These are phyloP conservation scores for Macrotis lagotis DNA, from an alignment of 2,113 vertebrate species.

Conservation along the genomic window DNA sequence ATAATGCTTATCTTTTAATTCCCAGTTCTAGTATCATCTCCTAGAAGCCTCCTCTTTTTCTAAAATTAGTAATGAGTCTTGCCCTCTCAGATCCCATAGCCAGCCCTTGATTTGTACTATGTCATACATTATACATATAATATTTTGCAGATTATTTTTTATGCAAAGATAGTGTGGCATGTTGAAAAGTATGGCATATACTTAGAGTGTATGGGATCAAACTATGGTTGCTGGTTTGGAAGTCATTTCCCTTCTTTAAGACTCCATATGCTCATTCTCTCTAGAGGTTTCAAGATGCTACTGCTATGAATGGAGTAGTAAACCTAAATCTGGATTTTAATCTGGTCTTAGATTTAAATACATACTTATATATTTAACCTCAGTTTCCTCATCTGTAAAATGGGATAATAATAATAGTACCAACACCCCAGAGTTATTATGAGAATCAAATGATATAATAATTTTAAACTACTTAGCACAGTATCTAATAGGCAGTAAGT, in stretches of 20 bases:
- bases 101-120: not conserved
- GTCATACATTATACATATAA: not conserved
- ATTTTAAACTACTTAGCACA: not conserved
- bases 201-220: not conserved
- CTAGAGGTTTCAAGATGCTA: not conserved
- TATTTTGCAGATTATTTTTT: not conserved
- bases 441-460: not conserved
- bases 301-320: not conserved
- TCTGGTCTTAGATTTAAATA: not conserved
- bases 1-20: slow-evolving; percentile 9
- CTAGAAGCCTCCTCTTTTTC: not conserved
- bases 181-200: not conserved
- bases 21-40: not conserved
- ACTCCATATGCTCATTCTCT: not conserved
- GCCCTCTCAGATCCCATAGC: not conserved
- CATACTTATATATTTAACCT: no score
- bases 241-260: not conserved
- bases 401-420: no score
- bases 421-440: no score
- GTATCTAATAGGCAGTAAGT: not conserved
- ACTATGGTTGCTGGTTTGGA: not conserved
- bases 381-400: not conserved
- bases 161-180: not conserved
- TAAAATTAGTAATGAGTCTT: not conserved
- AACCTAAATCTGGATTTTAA: not conserved